phyloP scores from a whole-genome alignment of 2,797 vertebrate genomes.

The Coreius guichenoti region DNA sequence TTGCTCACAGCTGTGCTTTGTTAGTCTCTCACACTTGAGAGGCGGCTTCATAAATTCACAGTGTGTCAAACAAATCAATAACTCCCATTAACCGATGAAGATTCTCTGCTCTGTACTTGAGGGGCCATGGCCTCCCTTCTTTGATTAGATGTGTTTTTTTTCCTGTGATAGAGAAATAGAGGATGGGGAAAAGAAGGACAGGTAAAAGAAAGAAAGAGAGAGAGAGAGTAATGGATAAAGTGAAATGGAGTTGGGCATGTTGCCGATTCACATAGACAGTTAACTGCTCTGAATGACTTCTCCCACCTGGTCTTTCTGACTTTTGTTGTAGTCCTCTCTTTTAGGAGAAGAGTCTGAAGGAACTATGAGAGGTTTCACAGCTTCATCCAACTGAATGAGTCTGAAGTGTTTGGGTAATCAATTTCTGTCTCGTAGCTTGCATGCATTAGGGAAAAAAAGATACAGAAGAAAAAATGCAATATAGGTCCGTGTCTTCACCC shows the following conservation, averaged over 20 bases:
- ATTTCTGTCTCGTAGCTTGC: constrained; percentile 21
- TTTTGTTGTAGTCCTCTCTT: constrained; percentile 64
- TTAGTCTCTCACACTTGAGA: constrained; percentile 72
- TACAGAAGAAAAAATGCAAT: background rate
- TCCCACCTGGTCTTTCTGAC: constrained; percentile 67
- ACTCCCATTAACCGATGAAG: constrained; percentile 76
- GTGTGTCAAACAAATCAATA: constrained; percentile 80
- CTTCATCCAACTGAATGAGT: constrained; percentile 57
- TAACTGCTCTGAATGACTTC: constrained; percentile 72
- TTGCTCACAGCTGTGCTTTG: constrained; percentile 77
- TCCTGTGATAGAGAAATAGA: constrained; percentile 56
- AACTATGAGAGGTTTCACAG: constrained; percentile 57
- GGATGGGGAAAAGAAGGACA: constrained; percentile 48
- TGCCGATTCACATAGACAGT: constrained; percentile 70
- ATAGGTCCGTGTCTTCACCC: background rate
- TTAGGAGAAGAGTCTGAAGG: constrained; percentile 42
- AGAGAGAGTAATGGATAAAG: constrained; percentile 11
- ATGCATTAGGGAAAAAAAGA: background rate
- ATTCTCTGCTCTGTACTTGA: constrained; percentile 70
- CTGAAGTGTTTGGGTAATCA: constrained; percentile 50
- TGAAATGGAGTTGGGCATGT: constrained; percentile 47
- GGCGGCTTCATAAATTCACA: constrained; percentile 77
- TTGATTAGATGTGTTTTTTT: constrained; percentile 67
- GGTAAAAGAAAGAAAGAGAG: constrained; percentile 44
- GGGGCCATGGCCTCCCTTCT: constrained; percentile 49